Evolutionary conservation across 2,113 vertebrate genomes (phyloP), one percentile per base, ranked within the genome.

Genomic region (Orycteropus afer): DNA sequence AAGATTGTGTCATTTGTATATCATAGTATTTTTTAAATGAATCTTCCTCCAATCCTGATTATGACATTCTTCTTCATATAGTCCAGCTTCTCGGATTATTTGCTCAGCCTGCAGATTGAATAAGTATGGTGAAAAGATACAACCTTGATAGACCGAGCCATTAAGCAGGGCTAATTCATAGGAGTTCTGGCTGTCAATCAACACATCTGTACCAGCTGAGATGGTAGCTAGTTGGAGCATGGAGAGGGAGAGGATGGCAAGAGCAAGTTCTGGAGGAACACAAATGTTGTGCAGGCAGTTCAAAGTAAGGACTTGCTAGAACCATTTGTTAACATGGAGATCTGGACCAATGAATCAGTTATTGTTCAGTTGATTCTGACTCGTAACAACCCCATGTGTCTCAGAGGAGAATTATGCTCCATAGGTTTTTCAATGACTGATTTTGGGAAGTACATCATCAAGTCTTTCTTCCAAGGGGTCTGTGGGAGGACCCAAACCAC

Each of bases 141-240:
- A 37, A 67, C 17, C 17, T 8, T 18, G 65, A 40, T 40, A 20
- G 7, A 20, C 32, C 20, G 57, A 51, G 37, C 13, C 22, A 1
- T 0, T 2, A 2, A 51, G 67, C 8, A n/a, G 71, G 65, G 45
- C 57, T n/a, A 0, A 34, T 6, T 10, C 63, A 42, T 0, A 61
- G 27, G 32, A 73, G 42, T 15, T 25, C 6, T 45, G 18, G 1
- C 32, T 61, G n/a, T 47, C 37, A 3, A 6, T 42, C 5, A 11
- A 0, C 2, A 18, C 11, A 17, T 10, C 34, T 23, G 0, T 1
- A 0, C 25, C n/a, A 17, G 25, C 65, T 4, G 2, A 37, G 51
- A 25, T 1, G 40, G 29, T n/a, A 7, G 11, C 25, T 18, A 1
- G 29, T 29, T 37, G 85, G 59, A 49, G 45, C 18, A 49, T 5